These are phyloP conservation scores for Patiria miniata DNA, from an alignment of 35 echinoderm and acorn worm species.

Conservation along the genomic window DNA sequence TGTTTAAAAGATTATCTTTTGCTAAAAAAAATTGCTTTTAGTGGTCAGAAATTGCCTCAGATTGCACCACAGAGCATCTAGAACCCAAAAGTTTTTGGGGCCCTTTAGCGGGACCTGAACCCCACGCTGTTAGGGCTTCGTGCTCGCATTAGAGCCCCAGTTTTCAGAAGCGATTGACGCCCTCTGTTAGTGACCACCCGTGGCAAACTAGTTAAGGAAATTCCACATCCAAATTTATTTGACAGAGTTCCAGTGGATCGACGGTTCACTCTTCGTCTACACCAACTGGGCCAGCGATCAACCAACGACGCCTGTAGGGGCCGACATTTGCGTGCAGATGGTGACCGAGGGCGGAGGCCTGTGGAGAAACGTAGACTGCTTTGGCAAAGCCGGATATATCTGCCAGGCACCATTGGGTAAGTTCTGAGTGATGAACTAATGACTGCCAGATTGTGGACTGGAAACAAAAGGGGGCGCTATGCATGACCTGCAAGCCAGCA, in stretches of 20 bases:
- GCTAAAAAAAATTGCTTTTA: too few relatives aligned
- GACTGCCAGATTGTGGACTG: not conserved
- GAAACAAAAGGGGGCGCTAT: not conserved
- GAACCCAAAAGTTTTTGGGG: too few relatives aligned
- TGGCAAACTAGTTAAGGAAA: too few relatives aligned
- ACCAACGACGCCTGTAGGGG: conserved; percentile 45
- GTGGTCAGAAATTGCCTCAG: too few relatives aligned
- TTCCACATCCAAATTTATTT: not conserved
- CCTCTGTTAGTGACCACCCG: too few relatives aligned
- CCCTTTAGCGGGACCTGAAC: too few relatives aligned
- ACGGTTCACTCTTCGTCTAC: conserved; percentile 73
- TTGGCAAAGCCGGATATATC: conserved; percentile 60
- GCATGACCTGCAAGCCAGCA: not conserved
- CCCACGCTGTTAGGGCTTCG: too few relatives aligned
- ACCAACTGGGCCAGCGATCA: conserved; percentile 85
- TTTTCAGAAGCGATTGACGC: too few relatives aligned
- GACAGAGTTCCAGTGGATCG: conserved; percentile 61
- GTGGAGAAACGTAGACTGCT: conserved; percentile 89
- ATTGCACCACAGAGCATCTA: too few relatives aligned
- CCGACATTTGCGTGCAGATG: conserved; percentile 82
- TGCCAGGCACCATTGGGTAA: conserved; percentile 71
- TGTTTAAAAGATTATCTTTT: too few relatives aligned
- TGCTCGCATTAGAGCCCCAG: too few relatives aligned
- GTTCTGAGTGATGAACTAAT: not conserved
- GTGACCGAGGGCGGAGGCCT: conserved; percentile 61